These are phyloP conservation scores for Naja naja DNA, from an alignment of 2,113 vertebrate genomes.

Conservation along the genomic window DNA sequence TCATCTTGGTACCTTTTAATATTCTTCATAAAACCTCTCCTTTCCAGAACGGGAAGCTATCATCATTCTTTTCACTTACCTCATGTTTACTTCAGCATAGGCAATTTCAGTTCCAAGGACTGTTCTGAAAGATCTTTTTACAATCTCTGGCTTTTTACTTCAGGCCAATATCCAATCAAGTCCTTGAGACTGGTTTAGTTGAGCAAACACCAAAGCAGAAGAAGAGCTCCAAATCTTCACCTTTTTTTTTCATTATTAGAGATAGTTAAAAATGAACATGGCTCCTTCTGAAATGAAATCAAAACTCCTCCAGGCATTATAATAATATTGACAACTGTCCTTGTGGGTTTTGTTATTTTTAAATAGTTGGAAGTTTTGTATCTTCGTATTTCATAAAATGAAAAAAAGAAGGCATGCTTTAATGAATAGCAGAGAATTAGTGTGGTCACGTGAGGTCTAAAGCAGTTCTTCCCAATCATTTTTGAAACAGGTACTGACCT, in stretches of 20 bases:
- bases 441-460: background rate
- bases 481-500: background rate
- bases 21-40: conserved; percentile 14
- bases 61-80: conserved; percentile 37
- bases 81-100: conserved; percentile 37
- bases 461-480: background rate
- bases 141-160: background rate
- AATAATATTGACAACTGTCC: background rate
- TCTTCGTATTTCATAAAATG: background rate
- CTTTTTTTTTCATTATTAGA: background rate
- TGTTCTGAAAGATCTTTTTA: background rate
- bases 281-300: background rate
- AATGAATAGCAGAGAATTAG: background rate
- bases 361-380: background rate
- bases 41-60: background rate
- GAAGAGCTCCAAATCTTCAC: background rate
- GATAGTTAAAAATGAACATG: background rate
- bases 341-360: background rate
- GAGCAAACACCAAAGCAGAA: background rate
- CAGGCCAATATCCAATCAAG: background rate
- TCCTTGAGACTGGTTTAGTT: background rate
- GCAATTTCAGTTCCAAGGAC: conserved; percentile 14
- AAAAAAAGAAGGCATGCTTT: background rate
- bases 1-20: conserved; percentile 1
- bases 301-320: background rate